A percentile compares a stretch with the other conserved stretches of the same genome.
These are phyloP conservation scores for Nicator chloris DNA, from an alignment of 2,113 vertebrate species.

Conservation along the genomic window DNA sequence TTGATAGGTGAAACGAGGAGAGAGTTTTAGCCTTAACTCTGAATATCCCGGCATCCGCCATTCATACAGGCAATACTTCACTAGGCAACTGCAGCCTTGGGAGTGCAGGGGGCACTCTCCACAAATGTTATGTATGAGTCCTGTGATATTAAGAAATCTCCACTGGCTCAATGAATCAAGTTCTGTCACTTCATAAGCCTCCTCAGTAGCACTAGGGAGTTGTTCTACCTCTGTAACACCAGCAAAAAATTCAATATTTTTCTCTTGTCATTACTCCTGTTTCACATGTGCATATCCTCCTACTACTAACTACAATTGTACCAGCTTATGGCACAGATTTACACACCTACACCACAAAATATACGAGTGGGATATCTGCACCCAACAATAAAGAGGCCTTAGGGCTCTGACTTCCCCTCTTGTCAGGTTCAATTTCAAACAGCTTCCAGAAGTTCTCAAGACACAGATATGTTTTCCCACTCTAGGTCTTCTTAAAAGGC, in stretches of 20 bases:
- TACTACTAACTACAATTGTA: neutral
- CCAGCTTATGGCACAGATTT: neutral
- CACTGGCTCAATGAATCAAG: neutral
- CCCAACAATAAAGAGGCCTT: neutral
- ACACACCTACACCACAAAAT: neutral
- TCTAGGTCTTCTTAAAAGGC: neutral
- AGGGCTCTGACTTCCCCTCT: neutral
- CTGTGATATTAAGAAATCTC: neutral
- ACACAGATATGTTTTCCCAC: neutral
- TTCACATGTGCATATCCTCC: neutral
- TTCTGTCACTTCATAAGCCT: neutral
- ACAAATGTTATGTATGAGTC: neutral
- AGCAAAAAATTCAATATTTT: neutral
- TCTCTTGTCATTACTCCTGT: neutral
- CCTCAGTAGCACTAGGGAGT: neutral
- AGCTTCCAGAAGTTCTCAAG: neutral
- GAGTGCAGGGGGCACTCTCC: neutral
- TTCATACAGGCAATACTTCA: neutral
- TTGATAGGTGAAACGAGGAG: neutral
- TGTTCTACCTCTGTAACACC: neutral
- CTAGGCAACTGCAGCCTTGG: neutral
- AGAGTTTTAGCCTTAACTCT: constrained; percentile 42
- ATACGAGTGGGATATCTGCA: accelerated
- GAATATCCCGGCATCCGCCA: neutral
- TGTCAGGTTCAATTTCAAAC: neutral